Base-by-base conservation (phyloP, 2,797 vertebrate species). In the Benthosema pterotum region DNA sequence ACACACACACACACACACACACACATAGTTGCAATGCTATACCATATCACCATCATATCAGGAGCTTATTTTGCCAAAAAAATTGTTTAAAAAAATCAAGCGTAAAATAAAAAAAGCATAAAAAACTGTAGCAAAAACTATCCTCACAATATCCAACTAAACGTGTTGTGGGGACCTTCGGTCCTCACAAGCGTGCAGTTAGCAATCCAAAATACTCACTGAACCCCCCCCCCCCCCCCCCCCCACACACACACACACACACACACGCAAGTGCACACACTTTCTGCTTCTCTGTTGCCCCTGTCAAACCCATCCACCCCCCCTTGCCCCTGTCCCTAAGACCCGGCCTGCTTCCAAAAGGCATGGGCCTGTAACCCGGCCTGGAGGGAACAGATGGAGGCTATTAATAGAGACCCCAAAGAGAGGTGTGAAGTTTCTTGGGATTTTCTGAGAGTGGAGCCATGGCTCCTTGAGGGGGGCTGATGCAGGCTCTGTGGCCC, bases 351-450 rank as follows among this genome's bases (percentile, higher is more conserved):
- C 32, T 74, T 78, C 81, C 83, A 86, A 84, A 90, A 88, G 89
- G 91, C 91, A 92, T 89, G 90, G 71, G 75, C 75, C 80, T 92
- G 91, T 92, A 92, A 93, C 88, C 82, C 84, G 92, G 90, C 87
- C 88, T 72, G 60, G 59, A 72, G 83, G 86, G 88, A 38, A 93
- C 92, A 93, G 92, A 92, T 93, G 92, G 90, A 65, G 47, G 65
- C 90, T 93, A 93, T 93, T 92, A 87, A 89, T 93, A 92, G 85
- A 49, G 66, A n/a, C 74, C 61, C 75, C 49, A 68, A 75, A 85
- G 84, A 79, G 91, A 91, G 88, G 92, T 93, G 92, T 88, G 83
- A 93, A 91, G 91, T 92, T 93, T 93, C 91, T 93, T 92, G 89
- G 91, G 91, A 89, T 90, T 87, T 87, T 90, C 87, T 77, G 78